Evolutionary conservation across 2,888 invertebrate species (phyloP).

Genomic region (Melieria picta): DNA sequence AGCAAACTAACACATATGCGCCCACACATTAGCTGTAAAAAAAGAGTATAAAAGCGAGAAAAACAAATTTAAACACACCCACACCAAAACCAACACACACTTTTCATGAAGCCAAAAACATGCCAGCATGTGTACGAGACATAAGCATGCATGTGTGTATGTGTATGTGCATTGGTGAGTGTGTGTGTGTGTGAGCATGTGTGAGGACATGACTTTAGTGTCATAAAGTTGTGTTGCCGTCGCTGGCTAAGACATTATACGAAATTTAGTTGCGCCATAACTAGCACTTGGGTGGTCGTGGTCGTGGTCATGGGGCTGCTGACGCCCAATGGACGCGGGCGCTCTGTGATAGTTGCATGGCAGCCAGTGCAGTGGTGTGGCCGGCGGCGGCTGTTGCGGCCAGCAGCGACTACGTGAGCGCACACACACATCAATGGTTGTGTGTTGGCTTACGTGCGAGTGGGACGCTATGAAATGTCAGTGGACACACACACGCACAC

Average conservation of each 20-base stretch:
- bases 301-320: no score
- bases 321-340: no score
- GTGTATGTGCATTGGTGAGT: neutral
- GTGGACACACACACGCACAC: neutral
- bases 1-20: slow-evolving; percentile 31
- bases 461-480: slow-evolving; percentile 7
- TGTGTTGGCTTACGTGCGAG: neutral
- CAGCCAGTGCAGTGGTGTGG: no score
- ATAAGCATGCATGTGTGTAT: slow-evolving; percentile 4
- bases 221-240: slow-evolving; percentile 16
- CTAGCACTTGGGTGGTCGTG: slow-evolving; percentile 9
- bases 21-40: no score
- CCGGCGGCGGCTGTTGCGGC: neutral
- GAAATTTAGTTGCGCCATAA: slow-evolving; percentile 19
- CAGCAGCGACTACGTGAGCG: neutral
- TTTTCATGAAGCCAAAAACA: neutral
- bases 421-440: neutral
- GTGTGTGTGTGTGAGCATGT: neutral
- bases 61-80: no score
- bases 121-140: neutral
- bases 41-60: no score
- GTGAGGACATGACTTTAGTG: slow-evolving; percentile 1
- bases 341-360: no score
- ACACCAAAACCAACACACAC: no score
- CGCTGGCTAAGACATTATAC: neutral